Percentiles rank a stretch among this genome's conserved stretches.
Evolutionary conservation across 2,113 vertebrate genomes (phyloP).

Genomic region (Carassius carassius): DNA sequence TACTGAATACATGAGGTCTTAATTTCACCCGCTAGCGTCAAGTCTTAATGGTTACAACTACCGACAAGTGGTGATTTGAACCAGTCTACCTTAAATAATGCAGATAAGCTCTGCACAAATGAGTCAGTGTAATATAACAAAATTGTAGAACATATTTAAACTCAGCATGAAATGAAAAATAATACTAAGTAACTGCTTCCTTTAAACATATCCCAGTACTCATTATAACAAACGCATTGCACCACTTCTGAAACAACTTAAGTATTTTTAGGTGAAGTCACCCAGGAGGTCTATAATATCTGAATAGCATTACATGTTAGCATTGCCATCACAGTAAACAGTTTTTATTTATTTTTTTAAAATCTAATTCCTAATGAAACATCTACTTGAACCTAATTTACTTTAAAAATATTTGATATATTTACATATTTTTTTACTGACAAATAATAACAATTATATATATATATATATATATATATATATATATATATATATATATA

Average conservation of each 20-base stretch:
- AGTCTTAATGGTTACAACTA: not conserved
- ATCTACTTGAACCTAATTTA: not conserved
- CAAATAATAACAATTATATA: too few species aligned
- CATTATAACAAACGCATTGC: not conserved
- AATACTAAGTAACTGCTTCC: not conserved
- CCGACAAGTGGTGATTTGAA: slow-evolving; percentile 9
- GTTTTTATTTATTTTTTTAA: too few species aligned
- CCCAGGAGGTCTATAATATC: not conserved
- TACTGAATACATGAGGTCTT: slow-evolving; percentile 14
- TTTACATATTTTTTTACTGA: too few species aligned
- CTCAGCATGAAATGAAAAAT: not conserved
- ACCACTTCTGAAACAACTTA: not conserved
- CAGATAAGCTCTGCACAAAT: not conserved
- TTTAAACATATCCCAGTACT: not conserved
- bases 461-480: too few species aligned
- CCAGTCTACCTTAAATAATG: not conserved
- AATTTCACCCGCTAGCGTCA: not conserved
- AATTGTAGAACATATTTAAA: not conserved
- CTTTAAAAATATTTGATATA: not conserved
- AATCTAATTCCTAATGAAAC: not conserved
- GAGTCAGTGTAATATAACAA: not conserved
- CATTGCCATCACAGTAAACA: not conserved
- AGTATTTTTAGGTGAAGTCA: not conserved
- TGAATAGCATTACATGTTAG: not conserved
- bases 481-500: too few species aligned